Evolutionary conservation across 1,140 invertebrate species (phyloP).

Genomic region (Chironomus tepperi): DNA sequence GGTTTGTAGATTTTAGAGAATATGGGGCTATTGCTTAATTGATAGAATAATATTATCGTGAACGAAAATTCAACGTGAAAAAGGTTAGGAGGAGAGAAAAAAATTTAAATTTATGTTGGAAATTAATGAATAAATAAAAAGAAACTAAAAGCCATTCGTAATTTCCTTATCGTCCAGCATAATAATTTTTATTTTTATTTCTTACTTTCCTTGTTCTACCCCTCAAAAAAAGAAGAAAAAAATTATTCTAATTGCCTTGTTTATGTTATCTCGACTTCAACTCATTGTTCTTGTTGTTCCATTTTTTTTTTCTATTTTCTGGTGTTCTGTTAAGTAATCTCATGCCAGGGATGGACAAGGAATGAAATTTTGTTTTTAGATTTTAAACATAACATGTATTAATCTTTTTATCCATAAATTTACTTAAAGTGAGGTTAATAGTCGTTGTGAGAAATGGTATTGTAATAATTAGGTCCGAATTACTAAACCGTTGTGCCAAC

Average conservation of each 20-base stretch:
- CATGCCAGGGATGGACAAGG: too few relatives aligned
- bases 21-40: background rate
- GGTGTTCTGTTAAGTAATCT: too few relatives aligned
- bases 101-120: background rate
- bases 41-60: background rate
- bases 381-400: too few relatives aligned
- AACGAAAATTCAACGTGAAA: background rate
- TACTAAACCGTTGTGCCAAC: too few relatives aligned
- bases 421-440: too few relatives aligned
- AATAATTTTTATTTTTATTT: slow-evolving; percentile 10
- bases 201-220: background rate
- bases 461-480: too few relatives aligned
- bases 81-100: background rate
- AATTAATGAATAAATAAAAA: slow-evolving; percentile 3
- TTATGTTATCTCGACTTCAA: background rate
- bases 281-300: background rate
- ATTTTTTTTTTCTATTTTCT: too few relatives aligned
- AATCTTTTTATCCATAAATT: too few relatives aligned
- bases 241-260: slow-evolving; percentile 2
- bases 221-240: background rate
- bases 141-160: background rate
- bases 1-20: background rate
- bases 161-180: slow-evolving; percentile 12
- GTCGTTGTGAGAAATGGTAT: too few relatives aligned
- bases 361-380: too few relatives aligned